Base-by-base conservation (phyloP, 2,113 vertebrate species). In the Petrocephalus microphthalmus region DNA sequence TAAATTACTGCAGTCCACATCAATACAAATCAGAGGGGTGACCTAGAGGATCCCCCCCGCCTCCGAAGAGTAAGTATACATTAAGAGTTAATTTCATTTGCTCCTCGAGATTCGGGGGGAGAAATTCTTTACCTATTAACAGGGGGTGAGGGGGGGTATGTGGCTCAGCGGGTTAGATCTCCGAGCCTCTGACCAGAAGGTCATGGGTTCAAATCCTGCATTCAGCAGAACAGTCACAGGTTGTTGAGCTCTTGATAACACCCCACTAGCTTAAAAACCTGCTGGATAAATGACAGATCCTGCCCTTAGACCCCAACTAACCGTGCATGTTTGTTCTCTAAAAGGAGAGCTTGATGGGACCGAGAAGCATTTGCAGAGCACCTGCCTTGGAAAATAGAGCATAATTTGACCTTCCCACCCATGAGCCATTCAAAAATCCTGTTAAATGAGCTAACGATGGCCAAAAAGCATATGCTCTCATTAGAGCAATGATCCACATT, bases 1-100 rank as follows among this genome's bases (percentile, higher is more conserved):
- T 56, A 90, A 90, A 90, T 91, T 86, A 91, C 88, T 87, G 74
- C 82, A 87, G 82, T 90, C 90, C 7, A 84, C 87, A 89, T 92
- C 84, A 45, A 89, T 91, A 88, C 37, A 81, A 84, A 91, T 91
- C 88, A 89, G 89, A 2, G n/a, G 86, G 52, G 54, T 88, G 89
- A 89, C 89, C 90, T 89, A 82, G 81, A 87, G 84, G 52, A 47
- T 19, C 52, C 33, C 52, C 33, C 53, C 37, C 25, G 5, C 71
- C 83, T 51, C 89, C 54, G 60, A 56, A 81, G 53, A 88, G 86
- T 90, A 89, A 89, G 89, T 89, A 89, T 84, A 90, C 90, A 91
- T 89, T 88, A 88, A 71, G 82, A 13, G 56, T 84, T 91, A 89
- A 91, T 90, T 90, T 89, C 45, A 78, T 82, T 57, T 84, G 13